Conservation (phyloP, 1,140 invertebrate species). For the Lasaia peninsularis region DNA sequence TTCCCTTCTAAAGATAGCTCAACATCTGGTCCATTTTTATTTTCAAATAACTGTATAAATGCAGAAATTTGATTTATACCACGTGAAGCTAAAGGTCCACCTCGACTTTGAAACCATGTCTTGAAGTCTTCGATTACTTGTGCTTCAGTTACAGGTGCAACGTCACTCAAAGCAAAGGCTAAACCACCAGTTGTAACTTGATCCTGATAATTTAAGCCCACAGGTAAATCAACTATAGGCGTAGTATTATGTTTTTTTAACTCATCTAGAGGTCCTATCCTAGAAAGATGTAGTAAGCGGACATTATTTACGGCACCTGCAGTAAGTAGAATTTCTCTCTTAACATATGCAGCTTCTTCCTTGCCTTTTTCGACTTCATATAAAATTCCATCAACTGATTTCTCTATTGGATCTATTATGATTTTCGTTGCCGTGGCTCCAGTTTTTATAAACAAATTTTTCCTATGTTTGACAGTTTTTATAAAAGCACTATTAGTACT, state of each 20-base stretch:
- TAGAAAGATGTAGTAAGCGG: conserved; percentile 84
- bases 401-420: conserved; percentile 80
- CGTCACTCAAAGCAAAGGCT: neutral
- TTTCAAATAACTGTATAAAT: conserved; percentile 65
- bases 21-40: conserved; percentile 62
- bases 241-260: conserved; percentile 4
- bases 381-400: conserved; percentile 79
- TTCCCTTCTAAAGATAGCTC: conserved; percentile 64
- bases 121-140: conserved; percentile 1
- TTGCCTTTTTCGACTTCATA: conserved; percentile 70
- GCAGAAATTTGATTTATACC: conserved; percentile 63
- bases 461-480: conserved; percentile 72
- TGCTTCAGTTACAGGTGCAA: neutral
- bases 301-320: conserved; percentile 80
- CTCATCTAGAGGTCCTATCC: conserved; percentile 84
- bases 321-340: conserved; percentile 81
- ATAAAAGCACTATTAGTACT: conserved; percentile 80
- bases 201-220: neutral
- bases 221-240: neutral
- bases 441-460: conserved; percentile 78
- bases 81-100: conserved; percentile 59
- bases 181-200: conserved; percentile 3
- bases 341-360: conserved; percentile 67
- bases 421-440: conserved; percentile 80
- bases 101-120: conserved; percentile 62